A percentile compares a stretch with the other conserved stretches of the same genome.
Evolutionary conservation across 2,797 vertebrate genomes (phyloP).

Genomic region (Lepilemur ruficaudatus): DNA sequence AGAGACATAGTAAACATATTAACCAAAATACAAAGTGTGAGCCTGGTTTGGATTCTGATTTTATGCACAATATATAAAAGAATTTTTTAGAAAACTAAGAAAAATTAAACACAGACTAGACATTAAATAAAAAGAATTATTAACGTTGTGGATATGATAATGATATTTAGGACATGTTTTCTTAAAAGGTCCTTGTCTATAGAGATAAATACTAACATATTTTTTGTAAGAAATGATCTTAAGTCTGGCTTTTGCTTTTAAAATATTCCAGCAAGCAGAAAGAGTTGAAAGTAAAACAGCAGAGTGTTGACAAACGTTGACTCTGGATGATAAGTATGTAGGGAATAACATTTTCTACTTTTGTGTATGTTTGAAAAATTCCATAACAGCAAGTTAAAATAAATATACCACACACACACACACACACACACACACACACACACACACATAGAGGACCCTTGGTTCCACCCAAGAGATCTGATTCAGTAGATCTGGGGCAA

Average conservation of each 20-base stretch:
- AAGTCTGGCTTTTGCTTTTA: not conserved
- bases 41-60: not conserved
- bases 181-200: not conserved
- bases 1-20: slow-evolving; percentile 5
- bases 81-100: not conserved
- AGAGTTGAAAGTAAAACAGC: not conserved
- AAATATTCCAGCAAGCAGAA: not conserved
- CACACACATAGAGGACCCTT: not conserved
- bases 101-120: slow-evolving; percentile 15
- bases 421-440: not conserved
- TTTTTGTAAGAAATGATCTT: not conserved
- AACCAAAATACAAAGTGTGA: not conserved
- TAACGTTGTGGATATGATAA: not conserved
- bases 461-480: not conserved
- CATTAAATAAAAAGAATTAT: slow-evolving; percentile 6
- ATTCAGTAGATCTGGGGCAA: not conserved
- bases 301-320: slow-evolving; percentile 10
- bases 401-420: not conserved
- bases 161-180: slow-evolving; percentile 1
- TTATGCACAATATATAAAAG: not conserved
- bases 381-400: not conserved
- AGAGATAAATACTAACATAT: not conserved
- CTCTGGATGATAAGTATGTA: not conserved
- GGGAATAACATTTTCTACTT: not conserved
- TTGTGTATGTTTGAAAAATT: slow-evolving; percentile 24